Evolutionary conservation across 1,140 invertebrate species (phyloP).

Genomic region (Microplitis mediator): DNA sequence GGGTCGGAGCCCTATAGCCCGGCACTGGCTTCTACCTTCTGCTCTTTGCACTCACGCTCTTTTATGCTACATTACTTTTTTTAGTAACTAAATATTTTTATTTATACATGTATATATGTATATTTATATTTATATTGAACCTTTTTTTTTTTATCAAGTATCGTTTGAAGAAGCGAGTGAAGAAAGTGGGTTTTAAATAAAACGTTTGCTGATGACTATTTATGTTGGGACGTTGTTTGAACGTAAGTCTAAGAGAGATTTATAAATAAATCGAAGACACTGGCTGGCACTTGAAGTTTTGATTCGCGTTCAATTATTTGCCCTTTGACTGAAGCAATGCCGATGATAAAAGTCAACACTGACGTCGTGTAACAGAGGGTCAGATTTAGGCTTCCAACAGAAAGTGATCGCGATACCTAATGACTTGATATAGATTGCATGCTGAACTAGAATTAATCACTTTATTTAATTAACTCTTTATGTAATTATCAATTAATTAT

Average conservation of each 20-base stretch:
- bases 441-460: not conserved
- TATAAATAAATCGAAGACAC: conserved; percentile 17
- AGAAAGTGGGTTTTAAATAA: too few relatives aligned
- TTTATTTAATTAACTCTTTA: not conserved
- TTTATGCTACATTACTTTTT: not conserved
- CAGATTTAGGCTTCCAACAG: conserved; percentile 46
- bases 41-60: conserved; percentile 45
- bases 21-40: conserved; percentile 40
- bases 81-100: not conserved
- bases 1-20: conserved; percentile 58
- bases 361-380: conserved; percentile 45
- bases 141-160: too few relatives aligned
- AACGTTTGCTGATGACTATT: too few relatives aligned
- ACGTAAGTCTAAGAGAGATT: not conserved
- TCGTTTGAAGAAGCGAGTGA: too few relatives aligned
- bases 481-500: not conserved
- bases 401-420: not conserved
- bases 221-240: not conserved
- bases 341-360: conserved; percentile 48
- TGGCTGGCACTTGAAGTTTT: conserved; percentile 43
- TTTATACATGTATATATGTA: not conserved
- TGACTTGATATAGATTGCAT: conserved; percentile 39
- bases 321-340: conserved; percentile 48
- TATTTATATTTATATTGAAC: too few relatives aligned
- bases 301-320: conserved; percentile 51